Conservation (phyloP, 2,113 vertebrate genomes). For the Elgaria multicarinata region DNA sequence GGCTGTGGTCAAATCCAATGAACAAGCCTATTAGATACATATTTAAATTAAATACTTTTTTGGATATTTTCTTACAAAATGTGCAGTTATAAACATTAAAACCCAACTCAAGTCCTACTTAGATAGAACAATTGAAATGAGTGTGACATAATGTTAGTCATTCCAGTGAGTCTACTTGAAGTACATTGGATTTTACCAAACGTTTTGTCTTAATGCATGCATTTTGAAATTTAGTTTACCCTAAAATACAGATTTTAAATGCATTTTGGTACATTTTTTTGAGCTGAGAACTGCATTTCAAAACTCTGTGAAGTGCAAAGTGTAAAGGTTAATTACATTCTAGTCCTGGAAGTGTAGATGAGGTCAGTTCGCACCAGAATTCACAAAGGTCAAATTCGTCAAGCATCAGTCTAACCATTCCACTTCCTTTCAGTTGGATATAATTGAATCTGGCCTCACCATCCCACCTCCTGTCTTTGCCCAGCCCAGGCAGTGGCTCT, state of each 20-base stretch:
- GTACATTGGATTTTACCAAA: too few species aligned
- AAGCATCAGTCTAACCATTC: not conserved
- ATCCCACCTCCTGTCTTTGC: not conserved
- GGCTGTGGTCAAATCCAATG: too few species aligned
- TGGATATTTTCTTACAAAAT: not conserved
- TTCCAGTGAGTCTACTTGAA: too few species aligned
- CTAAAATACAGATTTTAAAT: not conserved
- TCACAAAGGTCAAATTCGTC: not conserved
- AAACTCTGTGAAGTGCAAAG: too few species aligned
- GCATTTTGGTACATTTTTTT: not conserved
- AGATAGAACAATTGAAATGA: too few species aligned
- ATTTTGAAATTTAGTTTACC: too few species aligned
- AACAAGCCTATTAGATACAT: too few species aligned
- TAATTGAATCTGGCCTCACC: not conserved
- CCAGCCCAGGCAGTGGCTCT: not conserved
- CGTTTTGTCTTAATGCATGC: too few species aligned
- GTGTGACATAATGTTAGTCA: too few species aligned
- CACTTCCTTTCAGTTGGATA: not conserved
- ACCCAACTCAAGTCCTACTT: too few species aligned
- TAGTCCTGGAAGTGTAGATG: not conserved
- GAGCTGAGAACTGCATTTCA: not conserved
- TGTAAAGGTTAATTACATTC: too few species aligned
- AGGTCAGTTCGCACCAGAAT: not conserved
- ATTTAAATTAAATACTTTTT: not conserved
- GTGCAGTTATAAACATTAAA: not conserved